Evolutionary conservation across 2,888 invertebrate genomes (phyloP), one percentile per base, ranked within the genome.

Genomic region (Argynnis bischoffii): DNA sequence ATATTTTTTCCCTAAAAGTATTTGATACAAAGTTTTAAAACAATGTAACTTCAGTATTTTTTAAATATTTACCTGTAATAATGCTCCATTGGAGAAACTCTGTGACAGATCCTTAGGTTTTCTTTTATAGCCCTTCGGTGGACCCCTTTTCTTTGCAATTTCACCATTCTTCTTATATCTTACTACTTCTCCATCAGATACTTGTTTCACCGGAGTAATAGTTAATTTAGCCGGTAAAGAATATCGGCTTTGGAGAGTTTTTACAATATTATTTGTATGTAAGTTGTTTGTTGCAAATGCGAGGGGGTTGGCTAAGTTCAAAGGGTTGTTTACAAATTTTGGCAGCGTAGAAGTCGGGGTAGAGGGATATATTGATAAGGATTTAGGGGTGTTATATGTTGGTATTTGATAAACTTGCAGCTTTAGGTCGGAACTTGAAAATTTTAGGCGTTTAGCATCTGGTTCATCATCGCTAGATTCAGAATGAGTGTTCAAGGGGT

Each of bases 131-230:
- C 92, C 92, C 67, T 92, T 92, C 0, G 92, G 92, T 0, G 92
- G 92, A 0, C 92, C 92, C 53, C 92, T 75, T 63, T 92, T 92
- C 77, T 92, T 92, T 0, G 92, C 92, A 0, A 92, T 76, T 55
- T 92, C 92, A 0, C 92, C 92, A 79, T 92, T 92, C 68, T 92
- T 92, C 76, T 92, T 92, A 75, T 92, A 92, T 71, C 91, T 78
- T 0, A 92, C 83, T 1, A 90, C 73, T 53, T 89, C 89, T 0
- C 86, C 88, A 0, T 79, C 75, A n/a, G 73, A 75, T 0, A 79
- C 77, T 0, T 79, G 76, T 0, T 79, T 77, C 2, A 90, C 87
- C 0, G 90, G 90, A 1, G 89, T 89, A 35, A 91, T 90, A 0
- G 87, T 86, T 50, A 91, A 72, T 54, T 90, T 91, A 0, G 91